phyloP scores from a whole-genome alignment of 2,888 invertebrate species.

The Chrysodeixis includens region DNA sequence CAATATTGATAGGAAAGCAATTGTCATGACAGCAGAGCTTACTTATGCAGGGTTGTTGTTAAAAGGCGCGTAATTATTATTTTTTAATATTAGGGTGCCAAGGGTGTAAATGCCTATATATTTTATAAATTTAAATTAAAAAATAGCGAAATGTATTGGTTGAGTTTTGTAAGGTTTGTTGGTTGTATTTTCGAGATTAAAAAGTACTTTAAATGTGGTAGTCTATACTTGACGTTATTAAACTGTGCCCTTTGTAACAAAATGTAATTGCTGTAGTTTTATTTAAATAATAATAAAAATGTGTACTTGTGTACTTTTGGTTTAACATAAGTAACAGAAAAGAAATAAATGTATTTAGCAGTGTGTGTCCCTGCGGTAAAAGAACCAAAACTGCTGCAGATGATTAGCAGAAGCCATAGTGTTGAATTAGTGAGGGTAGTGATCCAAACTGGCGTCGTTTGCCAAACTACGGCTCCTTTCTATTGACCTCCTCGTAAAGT shows the following conservation, averaged over 20 bases:
- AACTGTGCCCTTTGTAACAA: not conserved
- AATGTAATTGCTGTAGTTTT: too few relatives aligned
- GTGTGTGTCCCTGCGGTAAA: not conserved
- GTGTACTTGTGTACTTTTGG: too few relatives aligned
- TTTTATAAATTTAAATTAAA: too few relatives aligned
- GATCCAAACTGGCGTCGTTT: slow-evolving; percentile 53
- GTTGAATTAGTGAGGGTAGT: slow-evolving; percentile 30
- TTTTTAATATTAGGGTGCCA: too few relatives aligned
- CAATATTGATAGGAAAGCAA: not conserved
- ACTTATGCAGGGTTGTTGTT: too few relatives aligned
- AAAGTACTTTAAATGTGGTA: not conserved
- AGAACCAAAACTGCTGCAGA: slow-evolving; percentile 27
- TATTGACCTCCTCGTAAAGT: slow-evolving; percentile 60
- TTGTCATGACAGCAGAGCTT: not conserved
- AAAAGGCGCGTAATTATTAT: too few relatives aligned
- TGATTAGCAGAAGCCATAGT: slow-evolving; percentile 30
- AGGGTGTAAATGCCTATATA: too few relatives aligned
- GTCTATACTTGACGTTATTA: not conserved
- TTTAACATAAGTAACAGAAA: not conserved
- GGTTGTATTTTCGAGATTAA: not conserved
- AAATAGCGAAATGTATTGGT: too few relatives aligned
- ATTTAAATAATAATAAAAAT: too few relatives aligned
- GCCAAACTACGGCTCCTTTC: slow-evolving; percentile 45
- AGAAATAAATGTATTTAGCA: not conserved
- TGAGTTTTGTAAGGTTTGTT: not conserved